Evolutionary conservation across 2,113 vertebrate genomes (phyloP).

Genomic region (Chloropsis cyanopogon): DNA sequence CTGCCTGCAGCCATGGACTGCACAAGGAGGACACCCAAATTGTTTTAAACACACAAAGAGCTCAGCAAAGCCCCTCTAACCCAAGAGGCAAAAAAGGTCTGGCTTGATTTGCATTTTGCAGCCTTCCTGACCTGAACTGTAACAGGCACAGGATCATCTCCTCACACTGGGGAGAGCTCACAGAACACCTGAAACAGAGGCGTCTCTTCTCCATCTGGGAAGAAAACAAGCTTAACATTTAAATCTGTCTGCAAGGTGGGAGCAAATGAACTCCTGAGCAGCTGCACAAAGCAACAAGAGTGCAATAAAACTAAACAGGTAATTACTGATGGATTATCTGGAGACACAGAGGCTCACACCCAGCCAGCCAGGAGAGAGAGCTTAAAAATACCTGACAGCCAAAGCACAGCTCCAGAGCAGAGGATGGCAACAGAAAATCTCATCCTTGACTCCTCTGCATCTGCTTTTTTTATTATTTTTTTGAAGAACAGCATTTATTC

Average conservation of each 20-base stretch:
- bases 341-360: background rate
- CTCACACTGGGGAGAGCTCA: background rate
- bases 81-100: background rate
- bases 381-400: background rate
- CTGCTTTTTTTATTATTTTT: background rate
- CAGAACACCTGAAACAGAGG: background rate
- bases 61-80: background rate
- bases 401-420: background rate
- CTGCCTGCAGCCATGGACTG: background rate
- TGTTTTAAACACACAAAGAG: background rate
- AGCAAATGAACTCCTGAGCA: conserved; percentile 1
- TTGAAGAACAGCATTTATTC: background rate
- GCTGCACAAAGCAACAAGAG: background rate
- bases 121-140: background rate
- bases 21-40: background rate
- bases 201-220: background rate
- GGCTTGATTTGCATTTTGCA: background rate
- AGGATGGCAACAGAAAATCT: background rate
- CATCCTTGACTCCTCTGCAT: background rate
- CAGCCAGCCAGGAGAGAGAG: background rate
- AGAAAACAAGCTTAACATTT: conserved; percentile 46
- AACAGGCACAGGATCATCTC: background rate
- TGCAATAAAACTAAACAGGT: background rate
- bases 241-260: background rate
- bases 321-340: background rate